phyloP scores from a whole-genome alignment of 2,113 vertebrate species.

The Holacanthus passer region DNA sequence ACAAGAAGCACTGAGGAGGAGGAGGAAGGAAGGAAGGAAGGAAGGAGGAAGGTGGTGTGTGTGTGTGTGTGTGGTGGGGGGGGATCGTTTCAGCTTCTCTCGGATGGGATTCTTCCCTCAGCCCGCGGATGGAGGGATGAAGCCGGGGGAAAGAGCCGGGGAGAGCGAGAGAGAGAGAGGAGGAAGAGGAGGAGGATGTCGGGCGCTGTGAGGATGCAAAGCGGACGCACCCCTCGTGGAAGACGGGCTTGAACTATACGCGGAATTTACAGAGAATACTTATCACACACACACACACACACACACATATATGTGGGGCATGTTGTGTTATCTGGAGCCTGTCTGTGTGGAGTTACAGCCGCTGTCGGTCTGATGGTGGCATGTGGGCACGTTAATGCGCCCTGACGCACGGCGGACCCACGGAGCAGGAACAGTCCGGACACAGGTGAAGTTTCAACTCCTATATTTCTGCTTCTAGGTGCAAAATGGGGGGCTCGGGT shows the following conservation, averaged over 20 bases:
- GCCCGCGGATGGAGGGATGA: constrained; percentile 73
- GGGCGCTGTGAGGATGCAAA: constrained; percentile 74
- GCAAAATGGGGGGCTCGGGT: neutral
- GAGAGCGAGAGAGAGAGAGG: constrained; percentile 61
- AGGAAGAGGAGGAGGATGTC: constrained; percentile 68
- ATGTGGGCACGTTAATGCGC: constrained; percentile 62
- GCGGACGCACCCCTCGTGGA: constrained; percentile 78
- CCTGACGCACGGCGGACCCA: constrained; percentile 52
- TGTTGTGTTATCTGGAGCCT: constrained; percentile 43
- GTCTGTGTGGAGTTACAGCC: constrained; percentile 70
- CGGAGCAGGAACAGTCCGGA: neutral
- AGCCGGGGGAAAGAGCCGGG: constrained; percentile 58
- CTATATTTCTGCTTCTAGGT: neutral
- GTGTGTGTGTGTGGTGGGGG: too few species aligned
- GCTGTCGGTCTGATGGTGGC: constrained; percentile 50
- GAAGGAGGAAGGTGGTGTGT: too few species aligned
- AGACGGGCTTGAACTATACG: constrained; percentile 63
- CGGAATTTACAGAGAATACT: constrained; percentile 76
- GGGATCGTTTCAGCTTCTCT: constrained; percentile 34
- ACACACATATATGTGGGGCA: constrained; percentile 19
- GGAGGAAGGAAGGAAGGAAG: neutral
- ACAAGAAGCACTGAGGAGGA: neutral
- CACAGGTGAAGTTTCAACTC: constrained; percentile 72
- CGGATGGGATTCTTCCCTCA: constrained; percentile 65
- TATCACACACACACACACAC: constrained; percentile 5